Base-by-base conservation (phyloP, 1,140 invertebrate genomes). In the Holotrichia oblita region DNA sequence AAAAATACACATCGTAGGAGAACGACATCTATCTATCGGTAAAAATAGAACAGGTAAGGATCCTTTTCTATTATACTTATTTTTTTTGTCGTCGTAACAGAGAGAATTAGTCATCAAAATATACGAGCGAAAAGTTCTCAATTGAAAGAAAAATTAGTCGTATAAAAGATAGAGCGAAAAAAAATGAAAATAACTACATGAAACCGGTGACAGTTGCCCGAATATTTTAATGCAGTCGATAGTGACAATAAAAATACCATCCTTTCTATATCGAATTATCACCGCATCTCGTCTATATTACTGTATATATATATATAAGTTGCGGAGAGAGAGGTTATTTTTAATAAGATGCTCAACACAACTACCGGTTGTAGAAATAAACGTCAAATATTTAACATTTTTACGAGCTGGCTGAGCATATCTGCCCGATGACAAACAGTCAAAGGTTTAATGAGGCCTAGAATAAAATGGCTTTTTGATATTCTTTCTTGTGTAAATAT, bases 351-450 rank as follows among this genome's bases (percentile, higher is more conserved):
- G 61, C 27, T 34, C 22, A 20, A 27, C 61, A 69, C 61, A 69
- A 69, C 61, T 69, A 69, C 61, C 61, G 61, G 61, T 69, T 69
- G 61, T 69, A 69, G 61, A 69, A 69, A 69, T 69, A 69, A 69
- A 69, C 27, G 61, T 69, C 61, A 34, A 34, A 69, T 69, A 69
- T 69, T 69, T 69, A 69, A 69, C 61, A 69, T 69, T 69, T 69
- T 69, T 69, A 69, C 61, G 61, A 69, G 61, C 61, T 34, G 27
- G 61, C 61, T 34, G 61, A 69, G 61, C 27, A 20, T 69, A 69
- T 69, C 61, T 69, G 61, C 61, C 17, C 61, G 61, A 69, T 69
- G 61, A 69, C 61, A 69, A 69, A 69, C 61, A 69, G 61, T 69
- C 61, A 34, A 69, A 69, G 61, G 17, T 69, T 69, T 69, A 69